Evolutionary conservation across 2,113 vertebrate genomes (phyloP).

Genomic region (Campylorhamphus procurvoides): DNA sequence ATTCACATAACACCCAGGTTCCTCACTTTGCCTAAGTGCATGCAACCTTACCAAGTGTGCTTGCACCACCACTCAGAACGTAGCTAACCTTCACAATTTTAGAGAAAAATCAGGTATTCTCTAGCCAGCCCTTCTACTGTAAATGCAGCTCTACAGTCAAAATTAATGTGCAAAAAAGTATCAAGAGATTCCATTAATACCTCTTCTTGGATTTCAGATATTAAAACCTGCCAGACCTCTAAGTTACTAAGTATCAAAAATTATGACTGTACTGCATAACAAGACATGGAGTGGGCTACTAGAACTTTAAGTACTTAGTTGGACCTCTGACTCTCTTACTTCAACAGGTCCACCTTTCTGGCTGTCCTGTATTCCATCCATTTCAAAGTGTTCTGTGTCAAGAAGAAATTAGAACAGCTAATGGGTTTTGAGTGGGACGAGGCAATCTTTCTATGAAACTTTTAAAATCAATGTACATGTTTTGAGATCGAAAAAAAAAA

Average conservation of each 20-base stretch:
- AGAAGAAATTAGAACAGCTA: background rate
- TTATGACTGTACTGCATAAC: background rate
- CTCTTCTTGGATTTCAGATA: background rate
- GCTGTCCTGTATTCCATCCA: background rate
- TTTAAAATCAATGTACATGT: background rate
- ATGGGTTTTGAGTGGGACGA: background rate
- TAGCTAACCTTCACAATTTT: background rate
- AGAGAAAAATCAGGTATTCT: background rate
- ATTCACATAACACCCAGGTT: background rate
- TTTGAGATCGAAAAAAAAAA: background rate
- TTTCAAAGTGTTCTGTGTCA: background rate
- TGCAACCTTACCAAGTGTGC: fast-evolving
- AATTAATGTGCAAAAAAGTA: background rate
- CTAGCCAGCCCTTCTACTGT: background rate
- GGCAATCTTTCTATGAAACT: background rate
- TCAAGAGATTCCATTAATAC: background rate
- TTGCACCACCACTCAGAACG: fast-evolving
- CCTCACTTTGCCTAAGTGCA: background rate
- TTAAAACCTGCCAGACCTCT: background rate
- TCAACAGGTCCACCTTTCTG: background rate
- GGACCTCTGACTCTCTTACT: background rate
- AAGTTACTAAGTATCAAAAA: background rate
- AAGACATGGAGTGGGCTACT: background rate
- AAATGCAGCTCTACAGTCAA: background rate
- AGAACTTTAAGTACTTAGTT: background rate